Evolutionary conservation across 2,888 invertebrate genomes (phyloP), one percentile per base, ranked within the genome.

Genomic region (Torymus texanus): DNA sequence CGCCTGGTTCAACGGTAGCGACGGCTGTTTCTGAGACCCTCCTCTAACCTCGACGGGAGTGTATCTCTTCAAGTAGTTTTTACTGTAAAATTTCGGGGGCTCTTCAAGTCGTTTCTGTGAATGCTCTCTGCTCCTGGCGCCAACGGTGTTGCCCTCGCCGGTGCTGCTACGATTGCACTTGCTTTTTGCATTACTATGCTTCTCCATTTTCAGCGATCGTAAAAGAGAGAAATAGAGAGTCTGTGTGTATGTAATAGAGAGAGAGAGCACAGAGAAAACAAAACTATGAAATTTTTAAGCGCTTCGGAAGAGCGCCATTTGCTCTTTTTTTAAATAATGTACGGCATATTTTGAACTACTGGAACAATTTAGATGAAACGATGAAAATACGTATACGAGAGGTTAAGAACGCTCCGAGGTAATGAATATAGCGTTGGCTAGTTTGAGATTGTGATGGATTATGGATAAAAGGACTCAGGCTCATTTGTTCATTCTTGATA

Each of bases 11-110:
- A 24, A n/a, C 13, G 51, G 21, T 12, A 12, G 67, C 67, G 51
- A n/a, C 29, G 16, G 13, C 14, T 21, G 21, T 21, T 18, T 18
- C 67, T 14, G 2, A n/a, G 41, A 55, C 24, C 21, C 12, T 10
- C 21, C 56, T 50, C 18, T 77, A 70, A 74, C 66, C 81, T 81
- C 78, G 4, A 56, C 59, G n/a, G 78, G 81, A 73, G 72, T 71
- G 81, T 81, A 81, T 62, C 81, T 61, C 68, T 71, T 81, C 58
- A 81, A 56, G 68, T 81, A 81, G 65, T 71, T 81, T 65, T 78
- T 75, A 58, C 65, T 81, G 65, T 81, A 81, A 66, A 78, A 81
- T 78, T 81, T 81, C 55, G 78, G 81, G 12, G 81, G 81, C 24
- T 81, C 81, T 18, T 71, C 75, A 3, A 65, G 77, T 1, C 74